These are phyloP conservation scores for Euproctis similis DNA, from an alignment of 2,888 invertebrate species.

Conservation along the genomic window DNA sequence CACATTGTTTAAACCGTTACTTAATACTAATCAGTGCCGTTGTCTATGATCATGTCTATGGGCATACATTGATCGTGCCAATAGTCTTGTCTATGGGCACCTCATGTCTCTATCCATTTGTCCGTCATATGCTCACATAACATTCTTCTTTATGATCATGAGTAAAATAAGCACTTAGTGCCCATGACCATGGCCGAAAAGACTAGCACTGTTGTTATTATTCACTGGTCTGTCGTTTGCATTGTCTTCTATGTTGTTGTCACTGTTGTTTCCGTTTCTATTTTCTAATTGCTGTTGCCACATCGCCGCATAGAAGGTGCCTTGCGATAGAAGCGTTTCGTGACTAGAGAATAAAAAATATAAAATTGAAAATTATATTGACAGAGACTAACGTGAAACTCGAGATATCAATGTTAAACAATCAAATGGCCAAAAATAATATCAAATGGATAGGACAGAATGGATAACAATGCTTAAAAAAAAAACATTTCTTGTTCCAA, in stretches of 20 bases:
- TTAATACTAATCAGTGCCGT: neutral
- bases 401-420: too few relatives aligned
- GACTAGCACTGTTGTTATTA: constrained; percentile 21
- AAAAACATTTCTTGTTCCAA: too few relatives aligned
- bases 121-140: constrained; percentile 4
- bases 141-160: constrained; percentile 1
- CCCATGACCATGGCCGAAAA: constrained; percentile 28
- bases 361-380: too few relatives aligned
- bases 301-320: constrained; percentile 91
- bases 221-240: constrained; percentile 16
- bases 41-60: too few relatives aligned
- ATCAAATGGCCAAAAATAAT: too few relatives aligned
- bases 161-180: constrained; percentile 11
- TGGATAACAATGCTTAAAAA: too few relatives aligned
- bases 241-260: constrained; percentile 17
- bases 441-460: too few relatives aligned
- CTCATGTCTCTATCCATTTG: too few relatives aligned
- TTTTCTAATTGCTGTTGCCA: constrained; percentile 92
- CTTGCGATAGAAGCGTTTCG: constrained; percentile 79
- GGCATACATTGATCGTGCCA: too few relatives aligned
- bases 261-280: constrained; percentile 42
- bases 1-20: constrained; percentile 1
- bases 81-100: too few relatives aligned
- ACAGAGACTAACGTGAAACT: too few relatives aligned
- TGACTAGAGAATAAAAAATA: constrained; percentile 78